Base-by-base conservation (phyloP, 2,113 vertebrate species). In the Cacatua alba region DNA sequence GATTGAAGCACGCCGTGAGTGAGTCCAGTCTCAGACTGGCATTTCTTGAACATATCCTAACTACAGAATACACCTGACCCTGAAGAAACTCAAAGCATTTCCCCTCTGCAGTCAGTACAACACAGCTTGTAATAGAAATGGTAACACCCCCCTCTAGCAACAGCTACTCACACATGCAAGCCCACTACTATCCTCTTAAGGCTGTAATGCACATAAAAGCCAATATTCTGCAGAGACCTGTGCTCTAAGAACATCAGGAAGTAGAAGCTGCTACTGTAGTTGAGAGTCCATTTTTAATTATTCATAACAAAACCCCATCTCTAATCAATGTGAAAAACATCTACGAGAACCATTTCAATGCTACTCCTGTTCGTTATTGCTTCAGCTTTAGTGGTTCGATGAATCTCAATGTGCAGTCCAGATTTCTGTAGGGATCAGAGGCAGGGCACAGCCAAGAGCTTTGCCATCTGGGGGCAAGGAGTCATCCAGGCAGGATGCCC, bases 171-270 rank as follows among this genome's bases (percentile, higher is more conserved):
- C 69, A 7, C 7, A 0, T 8, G 49, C 41, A 2, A 9, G 6
- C 41, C 43, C 49, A 7, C 0, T 3, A 1, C 9, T 23, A 44
- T 35, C 53, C 25, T 8, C 55, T n/a, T 8, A 1, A 6, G 8
- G 37, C 43, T 70, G 43, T 1, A 19, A 25, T 0, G 8, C 69
- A 11, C 37, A 0, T 1, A 8, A 44, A 11, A 17, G 5, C 11
- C 3, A 63, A 26, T 1, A 46, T 28, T 41, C 67, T n/a, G 62
- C 2, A 5, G n/a, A 20, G 28, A 31, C 44, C 65, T 4, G 57
- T 59, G 57, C 57, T 24, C 57, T 35, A 59, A 35, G 29, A 72
- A 31, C 5, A 3, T 7, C 2, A 2, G 15, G 5, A 57, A 44
- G 13, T 0, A 62, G 64, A 72, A 80, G 89, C 53, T 86, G 64